Percentiles rank a stretch among this genome's conserved stretches.
Conservation (phyloP, 1,140 invertebrate species). For the Plodia interpunctella region DNA sequence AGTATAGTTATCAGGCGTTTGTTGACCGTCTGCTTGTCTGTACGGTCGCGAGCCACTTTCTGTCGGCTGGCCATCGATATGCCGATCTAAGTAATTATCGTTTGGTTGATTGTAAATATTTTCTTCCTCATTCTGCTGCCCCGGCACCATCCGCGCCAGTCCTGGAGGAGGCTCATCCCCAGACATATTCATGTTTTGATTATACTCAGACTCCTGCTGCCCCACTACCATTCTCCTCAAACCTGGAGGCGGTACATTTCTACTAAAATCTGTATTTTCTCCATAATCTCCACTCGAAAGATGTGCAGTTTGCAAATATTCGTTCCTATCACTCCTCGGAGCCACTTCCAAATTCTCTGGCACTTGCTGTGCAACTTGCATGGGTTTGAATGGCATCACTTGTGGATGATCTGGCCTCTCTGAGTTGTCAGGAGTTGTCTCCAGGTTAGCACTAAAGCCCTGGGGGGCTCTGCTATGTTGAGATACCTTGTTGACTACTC, state of each 20-base stretch:
- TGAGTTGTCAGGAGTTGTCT: conserved; percentile 81
- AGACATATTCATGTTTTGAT: conserved; percentile 70
- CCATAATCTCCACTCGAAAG: conserved; percentile 78
- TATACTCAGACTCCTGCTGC: conserved; percentile 79
- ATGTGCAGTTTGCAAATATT: conserved; percentile 85
- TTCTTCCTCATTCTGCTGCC: conserved; percentile 63
- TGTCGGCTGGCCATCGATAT: conserved; percentile 66
- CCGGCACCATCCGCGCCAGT: conserved; percentile 78
- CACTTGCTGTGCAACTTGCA: conserved; percentile 43
- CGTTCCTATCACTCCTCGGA: conserved; percentile 82
- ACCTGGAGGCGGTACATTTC: conserved; percentile 78
- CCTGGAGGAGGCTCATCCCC: conserved; percentile 77
- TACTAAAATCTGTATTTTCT: conserved; percentile 69
- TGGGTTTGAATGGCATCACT: conserved; percentile 41
- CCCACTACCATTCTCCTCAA: conserved; percentile 81
- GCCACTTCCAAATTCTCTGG: conserved; percentile 79
- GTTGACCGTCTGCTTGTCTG: conserved; percentile 67
- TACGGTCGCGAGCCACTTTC: conserved; percentile 55
- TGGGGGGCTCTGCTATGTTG: conserved; percentile 42
- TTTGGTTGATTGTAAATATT: conserved; percentile 55
- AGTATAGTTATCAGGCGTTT: conserved; percentile 56
- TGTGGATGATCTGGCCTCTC: conserved; percentile 78
- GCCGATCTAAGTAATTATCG: conserved; percentile 68
- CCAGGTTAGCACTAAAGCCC: conserved; percentile 75
- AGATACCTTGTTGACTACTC: conserved; percentile 46